phyloP scores from a whole-genome alignment of 2,113 vertebrate species.

The Taurulus bubalis region DNA sequence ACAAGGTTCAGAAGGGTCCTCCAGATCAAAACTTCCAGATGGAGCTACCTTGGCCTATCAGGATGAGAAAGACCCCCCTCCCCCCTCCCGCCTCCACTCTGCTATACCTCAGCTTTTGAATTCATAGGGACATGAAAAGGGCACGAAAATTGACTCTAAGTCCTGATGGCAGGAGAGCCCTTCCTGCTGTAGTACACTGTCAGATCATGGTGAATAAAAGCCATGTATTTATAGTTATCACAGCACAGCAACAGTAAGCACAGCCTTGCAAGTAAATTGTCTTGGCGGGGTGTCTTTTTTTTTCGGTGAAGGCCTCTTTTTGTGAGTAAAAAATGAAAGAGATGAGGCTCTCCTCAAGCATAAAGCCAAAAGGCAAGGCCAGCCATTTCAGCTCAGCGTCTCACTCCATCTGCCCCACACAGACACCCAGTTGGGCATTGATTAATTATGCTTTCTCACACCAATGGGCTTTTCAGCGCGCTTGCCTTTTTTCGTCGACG shows the following conservation, averaged over 20 bases:
- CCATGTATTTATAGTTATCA: slow-evolving; percentile 74
- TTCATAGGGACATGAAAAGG: slow-evolving; percentile 78
- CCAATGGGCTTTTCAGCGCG: slow-evolving; percentile 45
- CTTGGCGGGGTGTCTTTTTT: slow-evolving; percentile 54
- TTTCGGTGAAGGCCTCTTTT: slow-evolving; percentile 57
- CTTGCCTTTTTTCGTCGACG: slow-evolving; percentile 49
- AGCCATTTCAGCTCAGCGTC: slow-evolving; percentile 63
- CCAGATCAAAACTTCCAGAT: slow-evolving; percentile 78
- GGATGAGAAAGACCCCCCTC: slow-evolving; percentile 23
- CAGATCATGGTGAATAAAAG: slow-evolving; percentile 68
- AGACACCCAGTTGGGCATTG: slow-evolving; percentile 59
- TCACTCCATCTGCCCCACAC: slow-evolving; percentile 70
- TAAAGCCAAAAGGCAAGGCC: slow-evolving; percentile 65
- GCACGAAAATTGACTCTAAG: slow-evolving; percentile 76
- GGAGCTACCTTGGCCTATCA: slow-evolving; percentile 74
- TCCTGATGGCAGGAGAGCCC: slow-evolving; percentile 72
- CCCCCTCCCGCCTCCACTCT: background rate
- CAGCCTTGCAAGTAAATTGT: slow-evolving; percentile 71
- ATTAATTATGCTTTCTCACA: slow-evolving; percentile 74
- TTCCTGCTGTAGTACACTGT: slow-evolving; percentile 58
- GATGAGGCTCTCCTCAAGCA: slow-evolving; percentile 64
- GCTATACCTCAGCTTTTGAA: slow-evolving; percentile 38
- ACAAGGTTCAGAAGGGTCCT: slow-evolving; percentile 66
- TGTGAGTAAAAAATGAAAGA: slow-evolving; percentile 65
- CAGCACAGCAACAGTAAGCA: slow-evolving; percentile 61